These are phyloP conservation scores for Tetrapedia diversipes DNA, from an alignment of 2,888 invertebrate genomes.

Conservation along the genomic window DNA sequence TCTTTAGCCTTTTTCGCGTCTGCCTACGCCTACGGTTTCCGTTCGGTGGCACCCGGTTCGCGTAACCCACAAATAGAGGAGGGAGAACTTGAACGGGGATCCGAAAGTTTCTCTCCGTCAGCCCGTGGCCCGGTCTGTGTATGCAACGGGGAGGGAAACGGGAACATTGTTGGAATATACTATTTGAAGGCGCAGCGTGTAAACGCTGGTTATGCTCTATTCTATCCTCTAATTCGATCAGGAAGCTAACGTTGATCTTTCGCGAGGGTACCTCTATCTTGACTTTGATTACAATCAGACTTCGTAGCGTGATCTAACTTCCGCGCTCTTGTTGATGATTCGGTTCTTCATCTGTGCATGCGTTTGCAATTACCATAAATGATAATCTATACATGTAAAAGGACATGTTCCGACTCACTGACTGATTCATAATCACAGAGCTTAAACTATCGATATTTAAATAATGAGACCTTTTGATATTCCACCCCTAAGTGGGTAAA, in stretches of 20 bases:
- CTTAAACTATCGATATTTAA: no score
- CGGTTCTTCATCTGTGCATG: no score
- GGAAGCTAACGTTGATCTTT: conserved; percentile 30
- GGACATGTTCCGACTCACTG: no score
- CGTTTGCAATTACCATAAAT: no score
- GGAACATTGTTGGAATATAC: conserved; percentile 17
- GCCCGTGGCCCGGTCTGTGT: background rate
- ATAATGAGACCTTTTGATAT: no score
- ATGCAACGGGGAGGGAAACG: conserved; percentile 14
- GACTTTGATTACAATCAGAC: conserved; percentile 28
- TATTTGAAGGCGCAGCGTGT: conserved; percentile 14
- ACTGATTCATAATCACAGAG: no score
- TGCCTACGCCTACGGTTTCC: background rate
- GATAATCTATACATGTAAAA: no score
- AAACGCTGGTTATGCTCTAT: conserved; percentile 11
- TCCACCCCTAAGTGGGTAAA: no score
- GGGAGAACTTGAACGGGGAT: background rate
- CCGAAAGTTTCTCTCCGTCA: conserved; percentile 19
- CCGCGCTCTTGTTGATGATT: no score
- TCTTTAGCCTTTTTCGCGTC: background rate
- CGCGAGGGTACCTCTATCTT: background rate
- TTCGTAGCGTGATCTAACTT: background rate
- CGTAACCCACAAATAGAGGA: background rate
- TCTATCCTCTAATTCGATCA: conserved; percentile 9
- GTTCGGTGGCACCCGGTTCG: background rate